Conservation (phyloP, 2,797 vertebrate species). For the Orientallactaga sibirica region DNA sequence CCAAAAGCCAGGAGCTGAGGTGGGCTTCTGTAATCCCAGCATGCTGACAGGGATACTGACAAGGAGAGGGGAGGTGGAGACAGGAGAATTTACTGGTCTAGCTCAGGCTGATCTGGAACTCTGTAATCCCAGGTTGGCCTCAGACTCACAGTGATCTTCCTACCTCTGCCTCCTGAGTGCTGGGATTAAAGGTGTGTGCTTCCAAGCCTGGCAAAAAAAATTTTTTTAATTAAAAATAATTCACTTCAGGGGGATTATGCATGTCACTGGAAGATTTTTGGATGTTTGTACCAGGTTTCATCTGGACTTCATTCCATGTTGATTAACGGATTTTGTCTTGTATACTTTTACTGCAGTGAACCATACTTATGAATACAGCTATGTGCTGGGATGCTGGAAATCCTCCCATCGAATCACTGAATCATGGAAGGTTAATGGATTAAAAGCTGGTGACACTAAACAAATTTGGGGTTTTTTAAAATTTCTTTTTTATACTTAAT, state of each 20-base stretch:
- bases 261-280: background rate
- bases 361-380: background rate
- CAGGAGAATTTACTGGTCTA: too few species aligned
- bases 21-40: too few species aligned
- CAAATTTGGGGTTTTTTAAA: background rate
- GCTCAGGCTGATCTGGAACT: too few species aligned
- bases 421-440: background rate
- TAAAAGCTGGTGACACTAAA: background rate
- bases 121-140: too few species aligned
- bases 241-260: background rate
- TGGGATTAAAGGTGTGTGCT: too few species aligned
- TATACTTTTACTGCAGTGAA: constrained; percentile 24
- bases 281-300: background rate
- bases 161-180: too few species aligned
- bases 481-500: background rate
- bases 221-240: too few species aligned
- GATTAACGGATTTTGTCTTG: background rate
- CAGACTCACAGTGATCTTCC: too few species aligned
- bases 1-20: too few species aligned
- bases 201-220: too few species aligned
- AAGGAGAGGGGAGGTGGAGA: too few species aligned
- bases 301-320: background rate
- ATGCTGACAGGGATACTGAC: too few species aligned
- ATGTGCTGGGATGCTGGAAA: background rate
- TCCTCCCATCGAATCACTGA: background rate